Evolutionary conservation across 2,888 invertebrate species (phyloP), one percentile per base, ranked within the genome.

Genomic region (Lithophane leautieri): DNA sequence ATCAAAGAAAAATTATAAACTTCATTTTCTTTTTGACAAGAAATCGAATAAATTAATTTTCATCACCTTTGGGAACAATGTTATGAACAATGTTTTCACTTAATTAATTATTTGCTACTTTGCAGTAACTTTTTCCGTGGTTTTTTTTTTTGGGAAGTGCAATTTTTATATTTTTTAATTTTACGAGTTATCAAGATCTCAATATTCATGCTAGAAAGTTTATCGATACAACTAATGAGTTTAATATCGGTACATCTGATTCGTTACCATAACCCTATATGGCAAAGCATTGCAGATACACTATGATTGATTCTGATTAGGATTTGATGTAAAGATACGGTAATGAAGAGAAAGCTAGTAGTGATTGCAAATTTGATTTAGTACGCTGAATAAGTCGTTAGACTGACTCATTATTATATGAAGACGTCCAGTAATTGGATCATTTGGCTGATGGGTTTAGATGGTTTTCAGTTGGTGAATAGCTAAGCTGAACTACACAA

Each of bases 241-340:
- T 44, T 56, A 28, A 63, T 67, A 63, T 79, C 56, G 67, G 52
- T 67, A 67, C 8, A 67, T 74, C 44, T 75, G 19, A 52, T 62
- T 62, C 61, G 60, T 56, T 54, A 71, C 42, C 56, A n/a, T 68
- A 34, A 12, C 69, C 47, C 54, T 79, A 61, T 60, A 81, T 54
- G 63, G 72, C 67, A 58, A 69, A 50, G 47, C 70, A 62, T 67
- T 83, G 76, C 74, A 79, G 75, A 81, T 72, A 72, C 70, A 19
- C 80, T 76, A 75, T 90, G 91, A 91, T 89, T 89, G 82, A 90
- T 91, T 90, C 88, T 89, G 90, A 90, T 91, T 89, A 89, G 83
- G 72, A 83, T 83, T 81, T 89, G 85, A 89, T 88, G 88, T 88
- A 87, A 88, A 88, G 83, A 86, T 87, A 86, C 83, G 66, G 63